Percentiles rank a stretch among this genome's conserved stretches.
Conservation (phyloP, 2,888 invertebrate species). For the Coelopa pilipes region DNA sequence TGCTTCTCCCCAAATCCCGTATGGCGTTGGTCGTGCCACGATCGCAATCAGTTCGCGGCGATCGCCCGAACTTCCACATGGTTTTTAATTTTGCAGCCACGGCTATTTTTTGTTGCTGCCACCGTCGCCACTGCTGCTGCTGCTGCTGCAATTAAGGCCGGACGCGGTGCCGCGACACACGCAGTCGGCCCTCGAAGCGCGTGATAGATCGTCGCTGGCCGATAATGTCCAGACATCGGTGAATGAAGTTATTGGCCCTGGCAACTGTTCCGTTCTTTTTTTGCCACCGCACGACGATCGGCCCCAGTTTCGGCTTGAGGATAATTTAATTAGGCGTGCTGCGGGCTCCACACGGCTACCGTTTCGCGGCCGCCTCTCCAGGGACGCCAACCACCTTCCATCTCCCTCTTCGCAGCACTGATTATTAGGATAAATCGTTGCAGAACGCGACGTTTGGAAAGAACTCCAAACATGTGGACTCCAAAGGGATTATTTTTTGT, state of each 20-base stretch:
- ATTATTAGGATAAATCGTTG: too few relatives aligned
- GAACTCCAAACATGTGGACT: neutral
- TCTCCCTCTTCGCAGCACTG: too few relatives aligned
- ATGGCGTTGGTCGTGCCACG: conserved; percentile 41
- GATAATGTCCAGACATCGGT: conserved; percentile 24
- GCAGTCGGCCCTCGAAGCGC: conserved; percentile 22
- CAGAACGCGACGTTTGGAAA: too few relatives aligned
- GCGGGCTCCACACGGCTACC: conserved; percentile 13
- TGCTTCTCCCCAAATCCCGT: neutral
- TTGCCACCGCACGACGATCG: neutral
- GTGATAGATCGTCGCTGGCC: conserved; percentile 33
- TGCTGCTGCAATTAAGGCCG: conserved; percentile 27
- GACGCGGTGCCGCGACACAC: conserved; percentile 20
- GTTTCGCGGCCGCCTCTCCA: neutral
- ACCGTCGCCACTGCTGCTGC: conserved; percentile 42
- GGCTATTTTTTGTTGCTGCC: conserved; percentile 43
- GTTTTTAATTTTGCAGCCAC: neutral
- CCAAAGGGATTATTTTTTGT: neutral
- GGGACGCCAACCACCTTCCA: too few relatives aligned
- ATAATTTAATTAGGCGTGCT: conserved; percentile 37
- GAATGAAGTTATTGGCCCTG: conserved; percentile 25
- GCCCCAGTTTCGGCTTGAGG: neutral
- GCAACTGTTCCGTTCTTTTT: neutral
- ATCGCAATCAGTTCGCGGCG: conserved; percentile 51
- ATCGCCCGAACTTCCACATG: too few relatives aligned